Percentiles rank a stretch among this genome's conserved stretches.
Conservation (phyloP, 2,113 vertebrate species). For the Paracanthobrama guichenoti region DNA sequence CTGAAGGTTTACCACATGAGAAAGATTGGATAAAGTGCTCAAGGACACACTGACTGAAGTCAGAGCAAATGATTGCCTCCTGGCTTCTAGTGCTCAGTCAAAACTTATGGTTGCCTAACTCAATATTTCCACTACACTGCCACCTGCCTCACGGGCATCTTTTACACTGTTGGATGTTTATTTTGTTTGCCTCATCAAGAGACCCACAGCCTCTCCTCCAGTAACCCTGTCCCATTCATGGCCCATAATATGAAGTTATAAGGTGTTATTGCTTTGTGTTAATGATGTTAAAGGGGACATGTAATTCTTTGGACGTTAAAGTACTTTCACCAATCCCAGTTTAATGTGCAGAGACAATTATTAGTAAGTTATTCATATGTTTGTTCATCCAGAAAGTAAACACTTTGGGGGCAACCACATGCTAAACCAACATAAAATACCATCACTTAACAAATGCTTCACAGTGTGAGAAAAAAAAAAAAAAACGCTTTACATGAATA, state of each 20-base stretch:
- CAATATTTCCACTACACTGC: slow-evolving; percentile 15
- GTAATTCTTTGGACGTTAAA: not conserved
- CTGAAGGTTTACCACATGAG: not conserved
- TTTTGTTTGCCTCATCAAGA: not conserved
- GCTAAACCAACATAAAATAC: no score
- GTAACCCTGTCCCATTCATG: not conserved
- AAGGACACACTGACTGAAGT: slow-evolving; percentile 15
- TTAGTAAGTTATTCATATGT: not conserved
- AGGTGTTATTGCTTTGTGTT: slow-evolving; percentile 1
- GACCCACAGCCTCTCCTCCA: not conserved
- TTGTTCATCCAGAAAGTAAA: not conserved
- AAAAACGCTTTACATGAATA: no score
- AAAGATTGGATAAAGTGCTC: slow-evolving; percentile 22
- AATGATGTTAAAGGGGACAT: not conserved
- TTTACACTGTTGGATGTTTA: not conserved
- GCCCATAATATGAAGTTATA: not conserved
- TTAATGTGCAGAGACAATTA: not conserved
- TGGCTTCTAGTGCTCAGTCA: not conserved
- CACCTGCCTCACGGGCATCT: not conserved
- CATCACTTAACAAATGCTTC: no score
- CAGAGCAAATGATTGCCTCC: slow-evolving; percentile 2
- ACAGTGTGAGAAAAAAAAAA: no score
- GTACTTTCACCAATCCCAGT: not conserved
- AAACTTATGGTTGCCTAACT: slow-evolving; percentile 24
- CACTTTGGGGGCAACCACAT: no score